Conservation (phyloP, 2,113 vertebrate species). For the Chloebia gouldiae region DNA sequence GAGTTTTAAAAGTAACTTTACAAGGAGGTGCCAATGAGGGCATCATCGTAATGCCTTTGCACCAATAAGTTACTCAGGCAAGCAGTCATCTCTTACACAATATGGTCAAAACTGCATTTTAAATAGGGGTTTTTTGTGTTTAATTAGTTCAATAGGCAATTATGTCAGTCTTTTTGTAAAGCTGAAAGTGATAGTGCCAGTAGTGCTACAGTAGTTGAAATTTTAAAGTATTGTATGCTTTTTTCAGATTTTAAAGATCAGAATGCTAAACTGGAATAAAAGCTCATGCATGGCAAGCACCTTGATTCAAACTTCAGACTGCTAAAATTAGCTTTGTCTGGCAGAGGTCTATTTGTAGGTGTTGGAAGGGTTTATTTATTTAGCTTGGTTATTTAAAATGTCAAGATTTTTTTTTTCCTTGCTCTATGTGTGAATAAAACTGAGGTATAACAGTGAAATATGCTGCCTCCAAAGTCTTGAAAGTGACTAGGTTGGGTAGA, state of each 20-base stretch:
- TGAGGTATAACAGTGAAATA: not conserved
- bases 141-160: not conserved
- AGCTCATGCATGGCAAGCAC: not conserved
- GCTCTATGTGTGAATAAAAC: fast-evolving
- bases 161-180: not conserved
- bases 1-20: not conserved
- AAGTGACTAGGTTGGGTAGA: not conserved
- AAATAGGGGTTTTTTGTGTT: not conserved
- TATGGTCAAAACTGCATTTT: not conserved
- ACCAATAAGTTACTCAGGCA: not conserved
- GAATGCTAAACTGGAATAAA: not conserved
- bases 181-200: not conserved
- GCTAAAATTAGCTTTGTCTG: not conserved
- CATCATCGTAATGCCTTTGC: not conserved
- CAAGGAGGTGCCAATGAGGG: not conserved
- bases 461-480: not conserved
- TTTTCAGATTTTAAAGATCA: not conserved
- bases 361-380: not conserved
- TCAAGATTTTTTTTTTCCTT: not conserved
- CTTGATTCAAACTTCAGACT: not conserved
- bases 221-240: not conserved
- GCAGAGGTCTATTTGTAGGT: not conserved
- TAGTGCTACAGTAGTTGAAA: not conserved
- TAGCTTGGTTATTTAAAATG: not conserved
- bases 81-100: not conserved